phyloP scores from a whole-genome alignment of 2,888 invertebrate species.

The Drosophila anomalata region DNA sequence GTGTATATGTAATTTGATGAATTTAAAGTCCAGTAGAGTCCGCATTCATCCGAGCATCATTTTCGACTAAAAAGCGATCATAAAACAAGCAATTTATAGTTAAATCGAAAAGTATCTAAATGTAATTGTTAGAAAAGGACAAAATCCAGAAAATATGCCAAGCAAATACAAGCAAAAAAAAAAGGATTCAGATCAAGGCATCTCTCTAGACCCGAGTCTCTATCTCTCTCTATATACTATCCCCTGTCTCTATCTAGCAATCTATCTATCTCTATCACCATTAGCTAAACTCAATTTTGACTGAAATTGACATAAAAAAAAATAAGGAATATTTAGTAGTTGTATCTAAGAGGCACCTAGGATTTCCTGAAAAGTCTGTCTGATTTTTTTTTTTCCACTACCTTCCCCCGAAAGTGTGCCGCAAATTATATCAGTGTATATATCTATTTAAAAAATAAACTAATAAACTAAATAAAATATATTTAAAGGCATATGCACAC shows the following conservation, averaged over 20 bases:
- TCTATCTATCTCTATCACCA: constrained; percentile 26
- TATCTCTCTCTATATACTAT: neutral
- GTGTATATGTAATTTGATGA: constrained; percentile 64
- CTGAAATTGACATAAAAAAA: constrained; percentile 47
- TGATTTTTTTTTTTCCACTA: constrained; percentile 1
- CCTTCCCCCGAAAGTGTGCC: constrained; percentile 23
- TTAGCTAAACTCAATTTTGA: constrained; percentile 50
- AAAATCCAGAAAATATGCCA: constrained; percentile 7
- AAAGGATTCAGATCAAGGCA: constrained; percentile 12
- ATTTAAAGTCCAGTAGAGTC: constrained; percentile 39
- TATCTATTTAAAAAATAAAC: constrained; percentile 33
- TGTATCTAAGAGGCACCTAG: constrained; percentile 17
- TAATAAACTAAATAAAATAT: constrained; percentile 2
- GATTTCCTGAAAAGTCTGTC: constrained; percentile 8
- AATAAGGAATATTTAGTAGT: constrained; percentile 9
- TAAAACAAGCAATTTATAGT: constrained; percentile 35
- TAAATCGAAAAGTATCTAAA: constrained; percentile 30
- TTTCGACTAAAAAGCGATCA: neutral
- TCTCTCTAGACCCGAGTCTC: neutral
- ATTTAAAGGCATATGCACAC: constrained; percentile 39
- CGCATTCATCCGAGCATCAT: neutral
- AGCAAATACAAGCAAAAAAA: constrained; percentile 2
- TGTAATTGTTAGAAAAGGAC: constrained; percentile 33
- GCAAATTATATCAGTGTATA: constrained; percentile 63
- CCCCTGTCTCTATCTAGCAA: constrained; percentile 2